Evolutionary conservation across 2,113 vertebrate genomes (phyloP), one percentile per base, ranked within the genome.

Genomic region (Anhinga anhinga): DNA sequence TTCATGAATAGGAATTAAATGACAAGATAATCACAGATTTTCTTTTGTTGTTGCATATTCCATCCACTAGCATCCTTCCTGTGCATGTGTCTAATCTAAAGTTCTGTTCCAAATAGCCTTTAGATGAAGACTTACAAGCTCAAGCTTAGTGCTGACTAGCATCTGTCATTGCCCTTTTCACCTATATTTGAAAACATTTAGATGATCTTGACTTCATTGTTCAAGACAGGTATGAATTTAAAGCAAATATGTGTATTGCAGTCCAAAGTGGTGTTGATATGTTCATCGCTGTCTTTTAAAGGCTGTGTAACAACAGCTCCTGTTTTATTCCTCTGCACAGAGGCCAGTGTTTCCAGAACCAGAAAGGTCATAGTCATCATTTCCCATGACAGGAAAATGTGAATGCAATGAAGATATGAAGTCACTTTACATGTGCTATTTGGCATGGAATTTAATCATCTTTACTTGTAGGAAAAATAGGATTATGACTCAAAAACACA

Each of bases 1-100:
- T 86, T 96, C 86, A 90, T 93, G 93, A 90, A 71, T 88, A 83
- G 67, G 45, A 95, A 91, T 91, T 79, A 95, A 89, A 79, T 65
- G 77, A 88, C 78, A 93, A 49, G 29, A 73, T 76, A 87, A 89
- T 89, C 65, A 93, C 26, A 86, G 59, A 90, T 80, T 92, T 94
- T 91, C 14, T 90, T 96, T 88, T 66, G 42, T 67, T 90, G 69
- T 52, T 86, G 45, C 13, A 26, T 70, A 47, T 88, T 93, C 25
- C 67, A 92, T 59, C 18, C 82, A 88, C 59, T 50, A 92, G 29
- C 70, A 89, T 77, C 42, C n/a, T 87, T 76, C 20, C 45, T 77
- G 49, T 29, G n/a, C 38, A 69, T 3, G 3, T 49, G 8, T 47
- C 47, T 97, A 70, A 80, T 67, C 27, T 49, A 47, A 83, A 83